Percentiles rank a stretch among this genome's conserved stretches.
phyloP scores from a whole-genome alignment of 23 tunicate genomes.

The Aplidium turbinatum region DNA sequence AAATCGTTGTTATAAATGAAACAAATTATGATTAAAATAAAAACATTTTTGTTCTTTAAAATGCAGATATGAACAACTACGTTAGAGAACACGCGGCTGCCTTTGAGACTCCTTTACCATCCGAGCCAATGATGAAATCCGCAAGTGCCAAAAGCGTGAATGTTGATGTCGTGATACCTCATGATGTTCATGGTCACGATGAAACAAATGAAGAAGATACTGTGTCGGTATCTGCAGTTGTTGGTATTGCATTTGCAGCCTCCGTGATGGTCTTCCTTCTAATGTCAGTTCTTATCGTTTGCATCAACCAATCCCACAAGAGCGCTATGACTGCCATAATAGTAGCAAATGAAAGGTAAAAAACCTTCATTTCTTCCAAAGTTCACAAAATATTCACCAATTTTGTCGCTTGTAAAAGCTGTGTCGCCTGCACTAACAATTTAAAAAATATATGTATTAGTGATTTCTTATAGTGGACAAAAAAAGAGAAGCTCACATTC shows the following conservation, averaged over 20 bases:
- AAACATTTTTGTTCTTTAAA: not conserved
- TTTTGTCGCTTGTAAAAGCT: no score
- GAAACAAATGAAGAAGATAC: not conserved
- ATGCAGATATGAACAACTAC: slow-evolving; percentile 19
- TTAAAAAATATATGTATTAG: no score
- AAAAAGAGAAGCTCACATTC: no score
- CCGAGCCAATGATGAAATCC: slow-evolving; percentile 1
- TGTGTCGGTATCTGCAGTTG: slow-evolving; percentile 25
- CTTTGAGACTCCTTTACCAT: slow-evolving; percentile 2
- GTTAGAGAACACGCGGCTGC: slow-evolving; percentile 4
- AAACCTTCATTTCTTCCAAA: no score
- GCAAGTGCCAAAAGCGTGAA: not conserved
- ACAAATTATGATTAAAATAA: no score
- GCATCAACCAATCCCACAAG: slow-evolving; percentile 61
- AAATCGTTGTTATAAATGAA: no score
- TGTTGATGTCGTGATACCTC: not conserved
- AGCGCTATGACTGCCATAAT: slow-evolving; percentile 35
- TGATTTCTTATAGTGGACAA: no score
- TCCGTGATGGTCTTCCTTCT: slow-evolving; percentile 36
- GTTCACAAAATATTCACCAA: no score
- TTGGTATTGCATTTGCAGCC: slow-evolving; percentile 50
- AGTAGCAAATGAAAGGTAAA: slow-evolving; percentile 29
- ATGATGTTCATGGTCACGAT: not conserved
- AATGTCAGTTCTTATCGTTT: slow-evolving; percentile 45
- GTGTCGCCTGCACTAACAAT: no score